phyloP scores from a whole-genome alignment of 2,888 invertebrate species.

The Catotricha subobsoleta region DNA sequence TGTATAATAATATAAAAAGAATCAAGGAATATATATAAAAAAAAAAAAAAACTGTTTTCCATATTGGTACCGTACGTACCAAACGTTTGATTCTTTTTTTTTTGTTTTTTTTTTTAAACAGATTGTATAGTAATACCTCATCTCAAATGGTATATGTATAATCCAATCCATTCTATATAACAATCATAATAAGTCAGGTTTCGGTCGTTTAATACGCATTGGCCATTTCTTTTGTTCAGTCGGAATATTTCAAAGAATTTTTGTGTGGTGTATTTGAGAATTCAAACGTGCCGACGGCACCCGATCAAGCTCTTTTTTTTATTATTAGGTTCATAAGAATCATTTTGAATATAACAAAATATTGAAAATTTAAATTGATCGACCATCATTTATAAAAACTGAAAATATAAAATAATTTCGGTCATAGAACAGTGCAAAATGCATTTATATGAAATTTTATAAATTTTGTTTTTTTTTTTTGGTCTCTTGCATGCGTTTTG shows the following conservation, averaged over 20 bases:
- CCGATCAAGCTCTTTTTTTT: neutral
- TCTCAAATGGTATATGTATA: too few species aligned
- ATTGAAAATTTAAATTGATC: constrained; percentile 1
- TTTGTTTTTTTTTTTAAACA: too few species aligned
- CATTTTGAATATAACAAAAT: neutral
- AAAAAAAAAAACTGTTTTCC: neutral
- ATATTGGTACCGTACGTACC: neutral
- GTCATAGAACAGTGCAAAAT: neutral
- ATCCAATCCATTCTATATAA: too few species aligned
- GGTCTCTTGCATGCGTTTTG: neutral
- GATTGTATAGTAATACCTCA: too few species aligned
- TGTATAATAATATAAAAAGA: too few species aligned
- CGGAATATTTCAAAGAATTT: neutral
- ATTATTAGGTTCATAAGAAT: neutral
- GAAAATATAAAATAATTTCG: neutral
- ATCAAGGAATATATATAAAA: too few species aligned
- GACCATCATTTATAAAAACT: neutral
- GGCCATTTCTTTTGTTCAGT: neutral
- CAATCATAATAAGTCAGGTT: constrained; percentile 1
- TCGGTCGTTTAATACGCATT: neutral
- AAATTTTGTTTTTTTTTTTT: neutral
- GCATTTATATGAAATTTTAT: neutral
- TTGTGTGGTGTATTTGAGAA: neutral
- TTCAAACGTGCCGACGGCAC: constrained; percentile 8
- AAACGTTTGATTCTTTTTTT: too few species aligned